Evolutionary conservation across 2,797 vertebrate genomes (phyloP).

Genomic region (Setipinna tenuifilis): DNA sequence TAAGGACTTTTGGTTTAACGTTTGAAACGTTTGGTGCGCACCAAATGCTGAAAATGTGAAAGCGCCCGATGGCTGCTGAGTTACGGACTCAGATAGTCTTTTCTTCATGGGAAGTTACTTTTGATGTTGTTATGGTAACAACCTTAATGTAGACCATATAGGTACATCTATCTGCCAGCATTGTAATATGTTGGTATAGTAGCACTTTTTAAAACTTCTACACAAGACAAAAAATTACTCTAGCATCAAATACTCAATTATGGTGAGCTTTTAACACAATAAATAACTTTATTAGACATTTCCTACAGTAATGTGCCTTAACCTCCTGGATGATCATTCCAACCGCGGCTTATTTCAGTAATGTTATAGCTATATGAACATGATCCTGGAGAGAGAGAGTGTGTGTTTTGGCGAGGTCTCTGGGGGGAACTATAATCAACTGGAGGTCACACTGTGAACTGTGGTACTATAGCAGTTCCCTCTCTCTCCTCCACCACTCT

Average conservation of each 20-base stretch:
- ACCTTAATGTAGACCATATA: too few relatives aligned
- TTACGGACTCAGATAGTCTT: not conserved
- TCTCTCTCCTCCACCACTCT: not conserved
- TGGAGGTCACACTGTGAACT: constrained; percentile 49
- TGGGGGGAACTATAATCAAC: constrained; percentile 50
- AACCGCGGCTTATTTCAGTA: constrained; percentile 20
- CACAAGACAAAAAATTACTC: not conserved
- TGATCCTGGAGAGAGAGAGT: not conserved
- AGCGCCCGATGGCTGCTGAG: too few relatives aligned
- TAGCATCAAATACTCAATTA: not conserved
- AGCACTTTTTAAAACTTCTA: not conserved
- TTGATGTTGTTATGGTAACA: too few relatives aligned
- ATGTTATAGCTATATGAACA: not conserved
- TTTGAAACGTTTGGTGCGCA: too few relatives aligned
- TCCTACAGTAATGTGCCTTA: constrained; percentile 19
- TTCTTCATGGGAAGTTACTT: not conserved
- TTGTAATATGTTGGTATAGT: not conserved
- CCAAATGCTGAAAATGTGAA: too few relatives aligned
- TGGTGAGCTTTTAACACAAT: not conserved
- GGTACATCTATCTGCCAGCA: not conserved
- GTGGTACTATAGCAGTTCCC: constrained; percentile 24
- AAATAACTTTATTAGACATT: not conserved
- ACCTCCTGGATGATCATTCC: constrained; percentile 36
- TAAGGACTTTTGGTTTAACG: too few relatives aligned
- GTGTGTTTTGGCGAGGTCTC: constrained; percentile 41